Evolutionary conservation across 2,113 vertebrate species (phyloP).

Genomic region (Hepsetus odoe): DNA sequence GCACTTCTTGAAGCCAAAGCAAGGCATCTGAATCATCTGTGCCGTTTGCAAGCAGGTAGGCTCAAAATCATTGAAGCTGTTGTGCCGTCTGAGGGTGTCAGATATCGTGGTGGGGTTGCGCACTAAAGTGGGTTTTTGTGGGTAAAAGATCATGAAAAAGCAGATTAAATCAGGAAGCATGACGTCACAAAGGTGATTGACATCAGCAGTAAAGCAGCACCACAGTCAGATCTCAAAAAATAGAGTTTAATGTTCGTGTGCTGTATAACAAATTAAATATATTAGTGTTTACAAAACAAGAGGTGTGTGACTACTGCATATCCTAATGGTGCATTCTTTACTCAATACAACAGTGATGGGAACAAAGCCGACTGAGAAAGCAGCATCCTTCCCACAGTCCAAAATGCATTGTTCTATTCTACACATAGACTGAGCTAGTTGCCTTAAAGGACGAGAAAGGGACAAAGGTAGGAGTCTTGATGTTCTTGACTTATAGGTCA

Average conservation of each 20-base stretch:
- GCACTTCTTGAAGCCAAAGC: too few relatives aligned
- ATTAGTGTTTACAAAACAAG: conserved; percentile 79
- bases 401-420: conserved; percentile 38
- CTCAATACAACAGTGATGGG: conserved; percentile 48
- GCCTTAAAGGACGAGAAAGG: conserved; percentile 34
- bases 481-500: conserved; percentile 41
- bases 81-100: neutral
- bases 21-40: neutral
- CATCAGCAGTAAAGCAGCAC: conserved; percentile 18
- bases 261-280: conserved; percentile 87
- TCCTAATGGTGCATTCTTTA: conserved; percentile 44
- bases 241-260: conserved; percentile 80
- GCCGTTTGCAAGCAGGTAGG: too few relatives aligned
- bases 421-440: conserved; percentile 36
- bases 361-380: conserved; percentile 48
- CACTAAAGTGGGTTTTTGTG: neutral
- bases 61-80: neutral
- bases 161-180: too few relatives aligned
- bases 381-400: conserved; percentile 49
- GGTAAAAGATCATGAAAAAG: neutral
- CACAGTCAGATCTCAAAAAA: conserved; percentile 65
- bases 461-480: conserved; percentile 45
- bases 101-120: neutral
- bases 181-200: neutral
- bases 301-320: conserved; percentile 56